A percentile compares a stretch with the other conserved stretches of the same genome.
Conservation (phyloP, 2,797 vertebrate species). For the Falco concolor region DNA sequence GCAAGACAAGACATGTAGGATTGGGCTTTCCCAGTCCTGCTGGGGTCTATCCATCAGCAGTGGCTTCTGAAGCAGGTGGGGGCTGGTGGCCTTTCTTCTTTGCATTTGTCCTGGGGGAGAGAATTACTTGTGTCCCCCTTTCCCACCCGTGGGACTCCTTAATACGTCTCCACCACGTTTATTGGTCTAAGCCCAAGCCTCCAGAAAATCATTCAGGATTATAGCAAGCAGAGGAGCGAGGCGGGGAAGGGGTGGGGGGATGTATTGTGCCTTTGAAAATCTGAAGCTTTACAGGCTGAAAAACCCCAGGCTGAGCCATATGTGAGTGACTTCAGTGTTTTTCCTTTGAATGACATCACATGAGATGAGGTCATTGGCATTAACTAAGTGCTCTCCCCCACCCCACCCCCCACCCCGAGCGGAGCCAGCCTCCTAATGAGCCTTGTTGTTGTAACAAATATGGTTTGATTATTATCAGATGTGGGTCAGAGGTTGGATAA, state of each 20-base stretch:
- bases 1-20: neutral
- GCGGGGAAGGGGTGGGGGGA: neutral
- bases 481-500: conserved; percentile 60
- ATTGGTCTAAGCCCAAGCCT: conserved; percentile 37
- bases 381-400: conserved; percentile 58
- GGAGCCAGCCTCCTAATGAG: conserved; percentile 67
- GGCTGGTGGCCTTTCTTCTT: neutral
- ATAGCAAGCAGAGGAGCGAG: neutral
- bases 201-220: conserved; percentile 48
- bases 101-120: neutral
- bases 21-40: neutral
- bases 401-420: neutral
- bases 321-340: conserved; percentile 69
- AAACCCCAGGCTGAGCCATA: conserved; percentile 63
- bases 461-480: conserved; percentile 71
- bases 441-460: conserved; percentile 69
- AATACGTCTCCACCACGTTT: conserved; percentile 2
- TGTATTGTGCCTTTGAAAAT: conserved; percentile 58
- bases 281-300: conserved; percentile 51
- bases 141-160: neutral
- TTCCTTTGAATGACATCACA: conserved; percentile 71
- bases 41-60: neutral
- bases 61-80: neutral
- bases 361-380: conserved; percentile 67
- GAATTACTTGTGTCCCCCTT: neutral